Conservation (phyloP, 1,140 invertebrate genomes). For the Phthorimaea operculella region DNA sequence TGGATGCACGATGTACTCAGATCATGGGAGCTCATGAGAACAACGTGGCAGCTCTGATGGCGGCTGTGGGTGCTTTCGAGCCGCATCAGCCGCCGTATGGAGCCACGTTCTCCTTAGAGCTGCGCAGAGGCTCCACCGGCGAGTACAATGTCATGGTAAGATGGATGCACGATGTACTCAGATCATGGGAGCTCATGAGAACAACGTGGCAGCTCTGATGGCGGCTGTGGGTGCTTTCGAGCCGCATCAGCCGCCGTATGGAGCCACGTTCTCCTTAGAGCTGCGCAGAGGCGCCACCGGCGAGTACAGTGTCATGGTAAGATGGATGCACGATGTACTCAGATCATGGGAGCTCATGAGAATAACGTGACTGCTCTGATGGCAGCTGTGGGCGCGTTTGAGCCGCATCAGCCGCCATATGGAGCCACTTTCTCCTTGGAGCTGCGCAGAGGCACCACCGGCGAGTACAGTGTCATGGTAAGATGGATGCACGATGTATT, state of each 20-base stretch:
- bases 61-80: slow-evolving; percentile 72
- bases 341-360: no score
- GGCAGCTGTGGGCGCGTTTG: slow-evolving; percentile 71
- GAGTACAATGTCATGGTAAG: slow-evolving; percentile 45
- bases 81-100: slow-evolving; percentile 69
- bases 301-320: slow-evolving; percentile 44
- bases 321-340: no score
- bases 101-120: slow-evolving; percentile 56
- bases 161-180: no score
- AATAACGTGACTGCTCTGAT: slow-evolving; percentile 76
- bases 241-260: slow-evolving; percentile 68
- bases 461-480: slow-evolving; percentile 44
- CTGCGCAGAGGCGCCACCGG: slow-evolving; percentile 36
- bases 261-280: slow-evolving; percentile 60
- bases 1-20: slow-evolving; percentile 72
- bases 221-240: slow-evolving; percentile 72
- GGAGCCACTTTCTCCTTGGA: slow-evolving; percentile 62
- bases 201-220: slow-evolving; percentile 75
- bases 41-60: slow-evolving; percentile 74
- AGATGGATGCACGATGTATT: slow-evolving; percentile 67
- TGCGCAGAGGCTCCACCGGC: slow-evolving; percentile 35
- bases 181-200: slow-evolving; percentile 81
- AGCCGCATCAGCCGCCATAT: slow-evolving; percentile 69
- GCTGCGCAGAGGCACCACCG: slow-evolving; percentile 35
- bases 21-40: slow-evolving; percentile 78